Percentiles rank a stretch among this genome's conserved stretches.
Evolutionary conservation across 2,797 vertebrate species (phyloP).

Genomic region (Gymnothorax javanicus): DNA sequence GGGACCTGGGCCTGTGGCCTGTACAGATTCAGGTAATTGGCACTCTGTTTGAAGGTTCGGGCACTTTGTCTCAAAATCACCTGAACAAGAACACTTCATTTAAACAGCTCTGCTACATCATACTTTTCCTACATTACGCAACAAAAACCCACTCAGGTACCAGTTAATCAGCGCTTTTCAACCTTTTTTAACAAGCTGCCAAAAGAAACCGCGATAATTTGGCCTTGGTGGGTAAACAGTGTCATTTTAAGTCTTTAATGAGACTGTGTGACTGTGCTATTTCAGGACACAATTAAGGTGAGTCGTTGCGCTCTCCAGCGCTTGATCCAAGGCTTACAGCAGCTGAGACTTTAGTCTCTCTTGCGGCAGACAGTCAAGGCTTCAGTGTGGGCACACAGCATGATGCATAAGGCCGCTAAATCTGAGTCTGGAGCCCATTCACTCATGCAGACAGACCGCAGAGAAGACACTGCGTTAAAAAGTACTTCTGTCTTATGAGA

Average conservation of each 20-base stretch:
- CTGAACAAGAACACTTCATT: constrained; percentile 27
- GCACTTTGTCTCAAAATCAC: neutral
- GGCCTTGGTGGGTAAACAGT: constrained; percentile 8
- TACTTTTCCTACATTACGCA: constrained; percentile 15
- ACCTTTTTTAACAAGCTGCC: constrained; percentile 25
- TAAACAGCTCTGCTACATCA: constrained; percentile 38
- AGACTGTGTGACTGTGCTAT: neutral
- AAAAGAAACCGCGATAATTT: constrained; percentile 22
- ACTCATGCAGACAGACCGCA: constrained; percentile 12
- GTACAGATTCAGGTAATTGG: neutral
- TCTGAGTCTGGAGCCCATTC: constrained; percentile 1
- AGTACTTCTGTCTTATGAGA: too few relatives aligned
- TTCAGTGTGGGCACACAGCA: neutral
- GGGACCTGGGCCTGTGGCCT: neutral
- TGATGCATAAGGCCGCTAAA: neutral
- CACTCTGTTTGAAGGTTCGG: neutral
- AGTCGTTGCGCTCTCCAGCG: neutral
- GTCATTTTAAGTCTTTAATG: constrained; percentile 3
- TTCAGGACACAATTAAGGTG: constrained; percentile 21
- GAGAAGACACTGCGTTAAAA: neutral
- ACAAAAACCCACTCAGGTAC: constrained; percentile 36
- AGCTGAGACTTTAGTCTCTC: neutral
- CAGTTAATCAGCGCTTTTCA: constrained; percentile 54
- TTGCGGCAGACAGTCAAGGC: neutral
- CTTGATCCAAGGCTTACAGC: neutral